phyloP scores from a whole-genome alignment of 2,113 vertebrate genomes.

The Pelmatolapia mariae region DNA sequence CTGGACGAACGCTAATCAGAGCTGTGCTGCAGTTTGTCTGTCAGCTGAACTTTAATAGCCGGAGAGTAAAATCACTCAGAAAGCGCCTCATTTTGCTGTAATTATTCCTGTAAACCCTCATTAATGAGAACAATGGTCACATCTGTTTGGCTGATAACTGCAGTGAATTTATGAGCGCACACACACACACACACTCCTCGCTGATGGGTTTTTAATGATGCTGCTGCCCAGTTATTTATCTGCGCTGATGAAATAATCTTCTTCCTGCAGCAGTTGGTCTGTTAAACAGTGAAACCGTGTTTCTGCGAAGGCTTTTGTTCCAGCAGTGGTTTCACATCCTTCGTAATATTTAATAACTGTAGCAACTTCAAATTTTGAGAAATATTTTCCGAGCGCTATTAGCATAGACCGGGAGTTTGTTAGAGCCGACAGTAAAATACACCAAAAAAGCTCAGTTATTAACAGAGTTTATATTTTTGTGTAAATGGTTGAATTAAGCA shows the following conservation, averaged over 20 bases:
- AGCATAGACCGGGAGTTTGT: neutral
- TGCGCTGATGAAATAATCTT: slow-evolving; percentile 37
- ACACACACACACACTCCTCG: neutral
- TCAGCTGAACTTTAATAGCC: neutral
- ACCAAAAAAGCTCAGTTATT: neutral
- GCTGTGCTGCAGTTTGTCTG: neutral
- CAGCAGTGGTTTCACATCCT: neutral
- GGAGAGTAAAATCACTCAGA: neutral
- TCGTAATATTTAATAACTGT: neutral
- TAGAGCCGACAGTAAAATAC: neutral
- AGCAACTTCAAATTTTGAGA: neutral
- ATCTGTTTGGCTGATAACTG: slow-evolving; percentile 29
- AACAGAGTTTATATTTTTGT: neutral
- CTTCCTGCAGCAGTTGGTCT: slow-evolving; percentile 10
- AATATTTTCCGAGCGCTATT: neutral
- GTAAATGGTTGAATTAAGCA: neutral
- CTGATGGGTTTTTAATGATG: slow-evolving; percentile 49
- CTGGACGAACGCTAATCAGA: neutral
- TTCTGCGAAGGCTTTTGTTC: neutral
- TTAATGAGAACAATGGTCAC: slow-evolving; percentile 38
- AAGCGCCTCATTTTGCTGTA: neutral
- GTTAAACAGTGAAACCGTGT: neutral
- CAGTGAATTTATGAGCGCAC: neutral
- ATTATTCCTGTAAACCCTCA: slow-evolving; percentile 21
- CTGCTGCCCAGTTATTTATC: slow-evolving; percentile 39